These are phyloP conservation scores for Ruditapes philippinarum DNA, from an alignment of 1,140 invertebrate genomes.

Conservation along the genomic window DNA sequence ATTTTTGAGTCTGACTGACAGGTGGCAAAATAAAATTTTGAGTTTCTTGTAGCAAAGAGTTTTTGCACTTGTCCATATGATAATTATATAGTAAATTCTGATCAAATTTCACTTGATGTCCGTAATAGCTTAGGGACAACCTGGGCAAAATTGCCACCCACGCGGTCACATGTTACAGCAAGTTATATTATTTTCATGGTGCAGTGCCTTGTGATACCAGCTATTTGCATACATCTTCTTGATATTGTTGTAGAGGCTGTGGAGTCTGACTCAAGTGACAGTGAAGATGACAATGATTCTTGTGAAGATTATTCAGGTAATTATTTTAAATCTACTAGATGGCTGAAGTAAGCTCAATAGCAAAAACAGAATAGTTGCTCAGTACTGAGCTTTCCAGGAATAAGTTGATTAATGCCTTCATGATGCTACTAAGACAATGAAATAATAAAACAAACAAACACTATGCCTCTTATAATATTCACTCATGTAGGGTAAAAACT, in stretches of 20 bases:
- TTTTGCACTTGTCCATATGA: too few species aligned
- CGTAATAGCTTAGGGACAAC: slow-evolving; percentile 4
- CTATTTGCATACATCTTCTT: slow-evolving; percentile 50
- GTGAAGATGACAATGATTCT: slow-evolving; percentile 34
- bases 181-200: slow-evolving; percentile 42
- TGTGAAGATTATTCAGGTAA: slow-evolving; percentile 50
- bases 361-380: slow-evolving; percentile 51
- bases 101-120: too few species aligned
- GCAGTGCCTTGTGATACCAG: slow-evolving; percentile 33
- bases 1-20: slow-evolving; percentile 6
- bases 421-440: slow-evolving; percentile 27
- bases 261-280: slow-evolving; percentile 41
- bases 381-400: slow-evolving; percentile 29
- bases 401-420: slow-evolving; percentile 25
- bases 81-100: too few species aligned
- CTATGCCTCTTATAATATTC: slow-evolving; percentile 42
- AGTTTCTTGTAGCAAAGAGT: not conserved
- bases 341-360: slow-evolving; percentile 42
- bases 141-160: not conserved
- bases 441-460: slow-evolving; percentile 42
- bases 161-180: slow-evolving; percentile 30
- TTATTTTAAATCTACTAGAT: slow-evolving; percentile 53
- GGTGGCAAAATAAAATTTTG: slow-evolving; percentile 25
- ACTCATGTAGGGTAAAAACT: slow-evolving; percentile 44
- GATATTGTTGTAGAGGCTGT: slow-evolving; percentile 53